phyloP scores from a whole-genome alignment of 2,888 invertebrate genomes.

The Amiota mariae region DNA sequence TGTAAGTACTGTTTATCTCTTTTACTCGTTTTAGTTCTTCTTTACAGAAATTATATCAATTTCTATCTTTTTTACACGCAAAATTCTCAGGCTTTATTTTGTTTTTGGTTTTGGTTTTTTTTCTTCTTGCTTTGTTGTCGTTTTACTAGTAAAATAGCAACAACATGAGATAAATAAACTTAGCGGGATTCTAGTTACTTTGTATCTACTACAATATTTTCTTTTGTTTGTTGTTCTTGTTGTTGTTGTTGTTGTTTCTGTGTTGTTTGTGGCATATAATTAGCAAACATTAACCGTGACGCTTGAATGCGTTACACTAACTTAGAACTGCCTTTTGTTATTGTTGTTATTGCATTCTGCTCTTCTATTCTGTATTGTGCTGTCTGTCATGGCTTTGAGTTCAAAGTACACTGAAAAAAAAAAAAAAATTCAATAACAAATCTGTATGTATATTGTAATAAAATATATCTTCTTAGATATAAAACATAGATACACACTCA shows the following conservation, averaged over 20 bases:
- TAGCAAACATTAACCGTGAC: slow-evolving; percentile 63
- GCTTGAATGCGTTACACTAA: slow-evolving; percentile 58
- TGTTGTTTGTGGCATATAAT: slow-evolving; percentile 46
- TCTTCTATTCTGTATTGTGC: too few species aligned
- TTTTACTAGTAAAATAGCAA: too few species aligned
- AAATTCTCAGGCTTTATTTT: slow-evolving; percentile 18
- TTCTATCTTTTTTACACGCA: neutral
- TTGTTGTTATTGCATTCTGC: neutral
- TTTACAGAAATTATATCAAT: too few species aligned
- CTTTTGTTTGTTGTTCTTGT: slow-evolving; percentile 38
- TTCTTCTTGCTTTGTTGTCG: too few species aligned
- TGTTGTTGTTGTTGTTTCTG: slow-evolving; percentile 22
- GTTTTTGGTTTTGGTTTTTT: neutral
- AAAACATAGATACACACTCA: neutral
- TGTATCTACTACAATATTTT: neutral
- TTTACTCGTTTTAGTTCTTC: too few species aligned
- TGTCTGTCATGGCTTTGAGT: neutral
- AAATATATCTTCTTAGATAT: neutral
- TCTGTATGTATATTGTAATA: neutral
- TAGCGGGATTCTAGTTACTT: slow-evolving; percentile 22
- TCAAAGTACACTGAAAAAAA: slow-evolving; percentile 11
- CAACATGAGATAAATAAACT: neutral
- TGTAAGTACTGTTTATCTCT: too few species aligned
- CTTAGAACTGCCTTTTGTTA: slow-evolving; percentile 23
- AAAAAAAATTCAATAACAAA: neutral